Evolutionary conservation across 2,797 vertebrate genomes (phyloP), one percentile per base, ranked within the genome.

Genomic region (Sebastes matsubarae): DNA sequence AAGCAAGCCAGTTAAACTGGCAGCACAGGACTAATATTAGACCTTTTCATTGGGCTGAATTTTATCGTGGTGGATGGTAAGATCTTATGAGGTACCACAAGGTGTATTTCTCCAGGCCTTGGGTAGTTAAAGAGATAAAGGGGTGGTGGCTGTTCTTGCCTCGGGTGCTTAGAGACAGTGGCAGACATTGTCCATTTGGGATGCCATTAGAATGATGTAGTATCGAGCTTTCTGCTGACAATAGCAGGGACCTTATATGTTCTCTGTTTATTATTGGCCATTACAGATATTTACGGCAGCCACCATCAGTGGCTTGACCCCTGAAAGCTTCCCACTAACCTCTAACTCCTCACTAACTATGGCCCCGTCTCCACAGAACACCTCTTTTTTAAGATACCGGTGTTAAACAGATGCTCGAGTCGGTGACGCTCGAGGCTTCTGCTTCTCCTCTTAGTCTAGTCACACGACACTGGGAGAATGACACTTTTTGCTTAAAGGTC

Each of bases 241-340:
- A 84, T 77, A 79, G 86, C 88, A 90, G 83, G 55, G 79, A 63
- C 81, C 84, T 84, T 92, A 87, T 89, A 87, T 87, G 90, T 86
- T 89, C 84, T 81, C 72, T 88, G 88, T 94, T 94, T 93, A 91
- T 93, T 90, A 89, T 89, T 83, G 82, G 81, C 82, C 85, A 91
- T 95, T 93, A 91, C 18, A 72, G 80, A 93, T 92, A 94, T 95
- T 95, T 95, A 94, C 87, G 85, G 87, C 86, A 80, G 83, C 72
- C 87, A 79, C 81, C 85, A 63, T 87, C 80, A 55, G 79, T 85
- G 69, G 63, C 81, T 67, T 88, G 88, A 93, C 86, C 92, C 87
- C 81, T 87, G 81, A 92, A 88, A 89, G 89, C 85, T 82, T 85
- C 52, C 29, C 46, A 63, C 78, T 89, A 82, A 93, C 90, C 92